Conservation (phyloP, 2,888 invertebrate genomes). For the Chaitophorus viminalis region DNA sequence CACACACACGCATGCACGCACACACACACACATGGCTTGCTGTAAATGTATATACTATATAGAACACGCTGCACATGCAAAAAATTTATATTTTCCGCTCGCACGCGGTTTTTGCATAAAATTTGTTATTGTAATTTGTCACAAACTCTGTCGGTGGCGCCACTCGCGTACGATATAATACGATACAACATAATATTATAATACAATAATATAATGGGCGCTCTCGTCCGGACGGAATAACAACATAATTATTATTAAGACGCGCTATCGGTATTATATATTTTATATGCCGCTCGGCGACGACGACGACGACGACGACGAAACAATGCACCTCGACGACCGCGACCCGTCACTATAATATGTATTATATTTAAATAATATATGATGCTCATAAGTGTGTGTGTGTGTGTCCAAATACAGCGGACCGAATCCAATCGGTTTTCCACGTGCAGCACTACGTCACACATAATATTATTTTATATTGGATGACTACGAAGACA, state of each 20-base stretch:
- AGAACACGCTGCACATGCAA: too few species aligned
- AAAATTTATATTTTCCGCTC: not conserved
- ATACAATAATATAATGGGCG: not conserved
- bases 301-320: not conserved
- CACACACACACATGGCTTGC: too few species aligned
- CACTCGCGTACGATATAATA: not conserved
- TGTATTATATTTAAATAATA: not conserved
- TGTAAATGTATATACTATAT: too few species aligned
- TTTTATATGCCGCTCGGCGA: not conserved
- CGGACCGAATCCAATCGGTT: constrained; percentile 6
- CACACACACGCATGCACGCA: too few species aligned
- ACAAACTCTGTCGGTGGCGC: not conserved
- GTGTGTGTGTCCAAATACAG: not conserved
- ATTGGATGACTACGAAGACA: too few species aligned
- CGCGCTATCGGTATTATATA: too few species aligned
- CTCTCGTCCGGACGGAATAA: not conserved
- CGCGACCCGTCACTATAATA: not conserved
- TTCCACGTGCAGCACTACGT: not conserved
- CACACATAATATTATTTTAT: not conserved
- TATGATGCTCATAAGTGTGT: not conserved
- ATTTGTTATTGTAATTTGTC: constrained; percentile 7
- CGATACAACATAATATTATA: not conserved
- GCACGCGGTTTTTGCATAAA: constrained; percentile 1
- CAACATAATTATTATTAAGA: not conserved
- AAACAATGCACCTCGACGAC: not conserved